Base-by-base conservation (phyloP, 2,888 invertebrate species). In the Lamellibrachia satsuma region DNA sequence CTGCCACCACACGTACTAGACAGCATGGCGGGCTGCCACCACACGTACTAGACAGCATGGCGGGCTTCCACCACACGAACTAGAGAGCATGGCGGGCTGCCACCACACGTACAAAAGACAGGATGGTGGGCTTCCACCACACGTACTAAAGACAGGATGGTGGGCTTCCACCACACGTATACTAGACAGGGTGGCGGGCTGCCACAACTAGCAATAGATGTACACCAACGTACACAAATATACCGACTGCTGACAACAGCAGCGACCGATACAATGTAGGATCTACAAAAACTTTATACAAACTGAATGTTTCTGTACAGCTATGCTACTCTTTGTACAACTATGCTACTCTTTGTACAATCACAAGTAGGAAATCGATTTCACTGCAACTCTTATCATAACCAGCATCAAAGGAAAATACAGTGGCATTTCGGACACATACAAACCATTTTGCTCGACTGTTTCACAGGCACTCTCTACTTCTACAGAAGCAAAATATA, bases 231-330 rank as follows among this genome's bases (percentile, higher is more conserved):
- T 75, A 75, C 75, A 75, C 22, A 75, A 75, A 75, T 75, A 22
- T 22, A 75, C n/a, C 75, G 22, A 75, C 75, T 75, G 75, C 75
- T n/a, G 22, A 75, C 75, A 4, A 75, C 75, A 75, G 75, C 75
- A 22, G 75, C 75, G 22, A 75, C 75, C 6, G n/a, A 75, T 75
- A 75, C 75, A 6, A 75, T 22, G 22, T 6, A 22, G 75, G n/a
- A 75, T 75, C 75, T 75, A 75, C 75, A 75, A 75, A 39, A 75
- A 75, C 75, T 75, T 75, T 75, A 75, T 75, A 75, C 75, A 75
- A 75, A 75, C 75, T 15, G 75, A 75, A 75, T 75, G 75, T 75
- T 75, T 75, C 75, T 75, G 75, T 75, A 75, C 75, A 75, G 75
- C 75, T 75, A 75, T 75, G 75, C 22, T 75, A 75, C 1, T 22